A percentile compares a stretch with the other conserved stretches of the same genome.
Evolutionary conservation across 2,888 invertebrate genomes (phyloP).

Genomic region (Hirudinaria manillensis): DNA sequence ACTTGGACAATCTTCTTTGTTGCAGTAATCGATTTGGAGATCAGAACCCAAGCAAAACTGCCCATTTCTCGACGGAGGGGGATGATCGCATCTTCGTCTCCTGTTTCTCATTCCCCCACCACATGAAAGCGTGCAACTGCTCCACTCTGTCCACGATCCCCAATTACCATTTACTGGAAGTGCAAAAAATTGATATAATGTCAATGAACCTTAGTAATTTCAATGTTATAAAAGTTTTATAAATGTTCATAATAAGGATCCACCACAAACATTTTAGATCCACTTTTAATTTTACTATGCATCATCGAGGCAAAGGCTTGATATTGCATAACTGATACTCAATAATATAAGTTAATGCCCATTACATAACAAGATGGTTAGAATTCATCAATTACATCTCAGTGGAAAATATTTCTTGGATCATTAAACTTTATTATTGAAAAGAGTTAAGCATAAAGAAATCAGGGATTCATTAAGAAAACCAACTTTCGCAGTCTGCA

Average conservation of each 20-base stretch:
- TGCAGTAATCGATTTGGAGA: slow-evolving; percentile 49
- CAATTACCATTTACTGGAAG: slow-evolving; percentile 52
- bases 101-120: slow-evolving; percentile 58
- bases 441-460: too few species aligned
- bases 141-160: slow-evolving; percentile 61
- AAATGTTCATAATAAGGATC: neutral
- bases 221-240: neutral
- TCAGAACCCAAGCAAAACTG: slow-evolving; percentile 46
- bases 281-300: neutral
- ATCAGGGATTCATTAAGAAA: too few species aligned
- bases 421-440: too few species aligned
- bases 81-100: slow-evolving; percentile 56
- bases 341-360: neutral
- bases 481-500: slow-evolving; percentile 52
- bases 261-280: too few species aligned
- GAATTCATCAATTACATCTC: neutral
- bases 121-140: slow-evolving; percentile 58
- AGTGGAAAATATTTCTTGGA: too few species aligned
- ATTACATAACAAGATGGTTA: neutral
- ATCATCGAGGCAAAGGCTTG: too few species aligned
- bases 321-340: neutral
- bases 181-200: neutral
- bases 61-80: slow-evolving; percentile 50
- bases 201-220: neutral
- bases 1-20: slow-evolving; percentile 50